phyloP scores from a whole-genome alignment of 2,888 invertebrate genomes.

The Macropis europaea region DNA sequence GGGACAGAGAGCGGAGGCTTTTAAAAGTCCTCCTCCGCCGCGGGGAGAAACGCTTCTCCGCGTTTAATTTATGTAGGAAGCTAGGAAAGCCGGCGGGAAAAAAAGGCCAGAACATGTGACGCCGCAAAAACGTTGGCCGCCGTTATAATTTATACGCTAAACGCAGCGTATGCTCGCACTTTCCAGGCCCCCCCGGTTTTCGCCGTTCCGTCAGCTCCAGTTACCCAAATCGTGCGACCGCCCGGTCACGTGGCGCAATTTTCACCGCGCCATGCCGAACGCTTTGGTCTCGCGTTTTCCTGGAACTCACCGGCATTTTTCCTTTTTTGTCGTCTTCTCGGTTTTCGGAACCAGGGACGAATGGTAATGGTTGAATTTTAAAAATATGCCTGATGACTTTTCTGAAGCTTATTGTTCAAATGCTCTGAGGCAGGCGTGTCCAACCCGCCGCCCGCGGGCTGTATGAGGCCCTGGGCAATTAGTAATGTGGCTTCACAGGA shows the following conservation, averaged over 20 bases:
- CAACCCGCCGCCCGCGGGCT: too few species aligned
- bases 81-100: slow-evolving; percentile 58
- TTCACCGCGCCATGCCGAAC: slow-evolving; percentile 1
- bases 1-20: slow-evolving; percentile 21
- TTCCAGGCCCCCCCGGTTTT: slow-evolving; percentile 26
- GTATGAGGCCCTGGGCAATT: too few species aligned
- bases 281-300: not conserved
- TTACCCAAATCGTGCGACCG: too few species aligned
- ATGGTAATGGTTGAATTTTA: too few species aligned
- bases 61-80: slow-evolving; percentile 62
- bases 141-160: slow-evolving; percentile 76
- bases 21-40: slow-evolving; percentile 39
- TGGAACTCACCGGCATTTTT: not conserved
- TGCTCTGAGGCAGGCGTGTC: too few species aligned
- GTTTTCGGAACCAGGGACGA: too few species aligned
- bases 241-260: too few species aligned
- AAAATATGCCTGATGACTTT: too few species aligned
- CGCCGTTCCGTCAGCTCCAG: slow-evolving; percentile 23
- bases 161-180: slow-evolving; percentile 49
- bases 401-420: too few species aligned
- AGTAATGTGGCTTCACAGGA: too few species aligned
- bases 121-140: slow-evolving; percentile 67
- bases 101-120: slow-evolving; percentile 67
- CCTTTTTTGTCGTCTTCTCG: too few species aligned
- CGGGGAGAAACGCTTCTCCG: slow-evolving; percentile 42